Evolutionary conservation across 2,113 vertebrate species (phyloP).

Genomic region (Choloepus hoffmanni): DNA sequence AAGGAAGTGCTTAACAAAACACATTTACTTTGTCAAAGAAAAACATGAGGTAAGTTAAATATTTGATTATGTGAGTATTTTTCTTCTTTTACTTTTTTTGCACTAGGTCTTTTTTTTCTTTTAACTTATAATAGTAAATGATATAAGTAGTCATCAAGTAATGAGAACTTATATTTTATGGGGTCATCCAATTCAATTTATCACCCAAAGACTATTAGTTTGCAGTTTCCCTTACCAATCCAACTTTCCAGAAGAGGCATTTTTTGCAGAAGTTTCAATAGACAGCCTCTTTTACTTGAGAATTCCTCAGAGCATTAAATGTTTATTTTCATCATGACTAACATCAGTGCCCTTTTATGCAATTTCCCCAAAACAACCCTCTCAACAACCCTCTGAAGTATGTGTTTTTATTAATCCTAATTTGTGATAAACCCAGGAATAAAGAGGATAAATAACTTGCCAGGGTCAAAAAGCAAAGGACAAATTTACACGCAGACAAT

Average conservation of each 20-base stretch:
- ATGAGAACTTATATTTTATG: background rate
- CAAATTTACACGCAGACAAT: background rate
- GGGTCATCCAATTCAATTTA: background rate
- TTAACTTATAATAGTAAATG: conserved; percentile 6
- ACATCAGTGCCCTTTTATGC: background rate
- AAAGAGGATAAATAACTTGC: background rate
- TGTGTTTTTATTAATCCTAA: background rate
- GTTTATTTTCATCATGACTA: background rate
- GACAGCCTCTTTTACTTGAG: background rate
- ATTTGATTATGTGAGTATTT: conserved; percentile 60
- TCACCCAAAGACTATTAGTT: background rate
- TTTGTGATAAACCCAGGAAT: background rate
- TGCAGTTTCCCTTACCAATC: background rate
- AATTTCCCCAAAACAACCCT: background rate
- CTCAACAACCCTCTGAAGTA: background rate
- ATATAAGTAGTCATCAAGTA: background rate
- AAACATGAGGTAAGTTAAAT: conserved; percentile 68
- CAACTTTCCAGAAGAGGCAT: background rate
- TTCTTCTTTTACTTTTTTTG: background rate
- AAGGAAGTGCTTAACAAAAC: conserved; percentile 68
- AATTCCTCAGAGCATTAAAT: background rate
- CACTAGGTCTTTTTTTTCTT: background rate
- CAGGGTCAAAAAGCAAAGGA: background rate
- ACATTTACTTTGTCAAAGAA: conserved; percentile 57
- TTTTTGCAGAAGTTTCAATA: background rate